phyloP scores from a whole-genome alignment of 2,888 invertebrate species.

The Rhagonycha fulva region DNA sequence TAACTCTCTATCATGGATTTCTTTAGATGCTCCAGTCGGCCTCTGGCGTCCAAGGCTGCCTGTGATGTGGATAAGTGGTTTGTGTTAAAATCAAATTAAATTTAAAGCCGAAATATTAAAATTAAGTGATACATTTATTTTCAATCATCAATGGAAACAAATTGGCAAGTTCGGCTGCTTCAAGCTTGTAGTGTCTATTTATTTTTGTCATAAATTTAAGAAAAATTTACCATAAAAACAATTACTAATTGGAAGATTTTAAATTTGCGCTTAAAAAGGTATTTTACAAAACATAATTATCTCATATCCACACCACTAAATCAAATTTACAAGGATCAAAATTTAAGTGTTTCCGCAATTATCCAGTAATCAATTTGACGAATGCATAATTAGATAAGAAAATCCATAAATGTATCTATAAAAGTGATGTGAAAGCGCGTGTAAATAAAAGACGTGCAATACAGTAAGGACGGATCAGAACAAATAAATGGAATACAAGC shows the following conservation, averaged over 20 bases:
- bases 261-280: background rate
- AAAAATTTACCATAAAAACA: background rate
- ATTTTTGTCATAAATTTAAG: background rate
- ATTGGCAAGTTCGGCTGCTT: constrained; percentile 1
- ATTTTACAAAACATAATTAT: background rate
- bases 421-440: constrained; percentile 24
- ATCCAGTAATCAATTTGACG: constrained; percentile 14
- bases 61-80: constrained; percentile 49
- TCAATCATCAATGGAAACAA: background rate
- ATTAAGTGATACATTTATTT: constrained; percentile 2
- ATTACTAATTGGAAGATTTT: background rate
- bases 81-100: constrained; percentile 40
- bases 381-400: constrained; percentile 13
- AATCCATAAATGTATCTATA: constrained; percentile 7
- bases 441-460: constrained; percentile 2
- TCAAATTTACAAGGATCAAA: background rate
- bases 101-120: constrained; percentile 9
- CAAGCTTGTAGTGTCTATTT: constrained; percentile 3
- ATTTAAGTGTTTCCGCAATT: background rate
- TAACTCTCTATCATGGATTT: constrained; percentile 52
- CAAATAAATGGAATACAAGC: constrained; percentile 41
- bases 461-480: constrained; percentile 13
- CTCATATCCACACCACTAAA: background rate
- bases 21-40: constrained; percentile 50
- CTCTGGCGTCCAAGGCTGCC: constrained; percentile 50